Base-by-base conservation (phyloP, 1,140 invertebrate species). In the Lysiphlebus fabarum region DNA sequence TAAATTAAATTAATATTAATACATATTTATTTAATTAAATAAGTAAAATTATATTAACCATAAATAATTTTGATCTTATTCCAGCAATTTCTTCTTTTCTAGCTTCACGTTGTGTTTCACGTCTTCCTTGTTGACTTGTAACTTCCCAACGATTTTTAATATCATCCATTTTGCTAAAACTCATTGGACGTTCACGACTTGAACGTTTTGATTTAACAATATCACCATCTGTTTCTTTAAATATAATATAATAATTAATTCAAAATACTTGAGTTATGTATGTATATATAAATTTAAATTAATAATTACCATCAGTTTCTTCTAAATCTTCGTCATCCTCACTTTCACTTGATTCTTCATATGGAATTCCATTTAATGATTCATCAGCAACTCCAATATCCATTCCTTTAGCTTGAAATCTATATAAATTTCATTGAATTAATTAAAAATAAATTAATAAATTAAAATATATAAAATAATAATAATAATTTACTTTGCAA, bases 51-150 rank as follows among this genome's bases (percentile, higher is more conserved):
- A 10, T 45, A 47, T 55, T 81, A 72, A 90, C 90, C 86, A 91
- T 85, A 72, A 93, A 93, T 7, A 93, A 78, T 56, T 88, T 81
- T 67, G 89, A 92, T 43, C 92, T 82, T 67, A 95, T 90, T 59
- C 86, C 88, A 70, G 90, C 88, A 62, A 93, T 88, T 77, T 95
- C 92, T 69, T 93, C 90, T 73, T 93, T 93, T n/a, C 89, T 81
- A 64, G 92, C 89, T 67, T 91, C 87, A 7, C 86, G 83, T 37
- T 88, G 78, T 63, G 90, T 87, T 58, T 90, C 88, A 58, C 85
- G 79, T 74, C 67, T 82, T 67, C 67, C 79, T 63, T 82, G 80
- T 58, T 85, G 78, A 65, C 83, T 83, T 7, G 86, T 88, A 34
- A 83, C 83, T 75, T 90, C 90, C 84, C 90, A 92, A 66, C 84